Percentiles rank a stretch among this genome's conserved stretches.
Evolutionary conservation across 2,888 invertebrate genomes (phyloP).

Genomic region (Rotaria macrura): DNA sequence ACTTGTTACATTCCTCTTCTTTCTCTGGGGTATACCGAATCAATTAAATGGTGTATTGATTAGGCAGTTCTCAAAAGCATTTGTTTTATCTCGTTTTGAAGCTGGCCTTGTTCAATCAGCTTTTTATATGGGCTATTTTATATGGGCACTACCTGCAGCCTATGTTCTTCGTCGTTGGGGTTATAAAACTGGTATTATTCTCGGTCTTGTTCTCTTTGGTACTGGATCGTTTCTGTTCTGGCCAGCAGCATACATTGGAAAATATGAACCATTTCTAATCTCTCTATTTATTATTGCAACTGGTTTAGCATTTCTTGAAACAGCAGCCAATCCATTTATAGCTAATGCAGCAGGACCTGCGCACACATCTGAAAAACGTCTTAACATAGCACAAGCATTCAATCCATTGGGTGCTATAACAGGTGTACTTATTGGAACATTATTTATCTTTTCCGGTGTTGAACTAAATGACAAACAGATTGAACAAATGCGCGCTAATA

Average conservation of each 20-base stretch:
- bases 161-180: background rate
- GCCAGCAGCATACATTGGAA: background rate
- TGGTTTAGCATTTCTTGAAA: conserved; percentile 12
- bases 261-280: background rate
- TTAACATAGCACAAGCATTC: background rate
- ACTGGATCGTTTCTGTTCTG: background rate
- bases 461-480: background rate
- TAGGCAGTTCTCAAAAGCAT: conserved; percentile 6
- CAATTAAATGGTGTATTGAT: background rate
- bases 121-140: background rate
- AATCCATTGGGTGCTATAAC: conserved; percentile 12
- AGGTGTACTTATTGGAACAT: conserved; percentile 5
- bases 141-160: background rate
- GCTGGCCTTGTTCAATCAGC: conserved; percentile 21
- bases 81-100: background rate
- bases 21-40: conserved; percentile 15
- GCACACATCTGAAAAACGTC: background rate
- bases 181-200: background rate
- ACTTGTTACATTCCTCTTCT: background rate
- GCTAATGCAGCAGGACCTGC: background rate
- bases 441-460: conserved; percentile 8
- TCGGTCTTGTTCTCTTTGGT: background rate
- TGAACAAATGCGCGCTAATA: background rate
- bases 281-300: background rate
- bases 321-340: conserved; percentile 12